Evolutionary conservation across 2,113 vertebrate species (phyloP).

Genomic region (Gopherus flavomarginatus): DNA sequence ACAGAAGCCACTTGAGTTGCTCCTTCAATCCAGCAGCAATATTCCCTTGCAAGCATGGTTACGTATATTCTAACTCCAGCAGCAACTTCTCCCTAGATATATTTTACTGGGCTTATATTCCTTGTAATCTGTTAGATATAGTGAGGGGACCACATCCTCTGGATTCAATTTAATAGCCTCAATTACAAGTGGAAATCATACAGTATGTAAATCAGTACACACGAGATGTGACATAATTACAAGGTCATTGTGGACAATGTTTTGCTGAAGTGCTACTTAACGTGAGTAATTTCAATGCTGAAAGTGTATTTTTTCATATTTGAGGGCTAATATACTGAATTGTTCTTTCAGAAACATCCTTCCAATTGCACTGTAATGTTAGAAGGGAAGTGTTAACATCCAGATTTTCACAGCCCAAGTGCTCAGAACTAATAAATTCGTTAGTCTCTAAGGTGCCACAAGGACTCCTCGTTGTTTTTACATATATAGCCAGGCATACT

Average conservation of each 20-base stretch:
- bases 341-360: slow-evolving; percentile 71
- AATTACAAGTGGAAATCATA: slow-evolving; percentile 74
- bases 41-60: neutral
- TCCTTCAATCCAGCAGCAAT: neutral
- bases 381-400: slow-evolving; percentile 57
- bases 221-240: slow-evolving; percentile 72
- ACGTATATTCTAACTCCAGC: neutral
- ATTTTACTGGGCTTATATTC: slow-evolving; percentile 49
- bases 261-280: slow-evolving; percentile 74
- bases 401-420: neutral
- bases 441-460: no score
- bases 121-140: slow-evolving; percentile 21
- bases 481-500: neutral
- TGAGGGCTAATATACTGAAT: slow-evolving; percentile 74
- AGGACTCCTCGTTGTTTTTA: no score
- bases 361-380: slow-evolving; percentile 70
- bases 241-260: slow-evolving; percentile 69
- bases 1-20: slow-evolving; percentile 1
- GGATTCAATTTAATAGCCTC: slow-evolving; percentile 68
- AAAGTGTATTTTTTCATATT: slow-evolving; percentile 72
- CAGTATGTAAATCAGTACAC: slow-evolving; percentile 68
- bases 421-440: neutral
- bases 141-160: slow-evolving; percentile 46
- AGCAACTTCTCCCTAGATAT: slow-evolving; percentile 9
- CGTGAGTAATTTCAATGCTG: slow-evolving; percentile 74